Conservation (phyloP, 2,888 invertebrate species). For the Drosophila parthenogenetica region DNA sequence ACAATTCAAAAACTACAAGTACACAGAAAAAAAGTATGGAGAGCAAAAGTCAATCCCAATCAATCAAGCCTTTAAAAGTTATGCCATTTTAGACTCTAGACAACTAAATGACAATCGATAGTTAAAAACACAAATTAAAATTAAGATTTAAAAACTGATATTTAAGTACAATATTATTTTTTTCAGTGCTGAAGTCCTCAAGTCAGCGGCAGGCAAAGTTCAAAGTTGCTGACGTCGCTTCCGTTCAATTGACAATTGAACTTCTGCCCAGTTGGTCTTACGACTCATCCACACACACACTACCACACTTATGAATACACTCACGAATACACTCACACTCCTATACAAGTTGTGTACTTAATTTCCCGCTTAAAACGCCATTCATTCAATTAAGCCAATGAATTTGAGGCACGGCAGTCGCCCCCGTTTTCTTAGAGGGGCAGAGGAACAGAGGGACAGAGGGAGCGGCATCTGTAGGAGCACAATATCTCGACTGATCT, state of each 20-base stretch:
- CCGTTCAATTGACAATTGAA: conserved; percentile 82
- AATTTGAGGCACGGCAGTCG: conserved; percentile 72
- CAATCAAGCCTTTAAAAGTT: too few species aligned
- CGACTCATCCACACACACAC: conserved; percentile 26
- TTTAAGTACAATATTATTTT: not conserved
- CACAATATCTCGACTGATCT: conserved; percentile 35
- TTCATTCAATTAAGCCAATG: conserved; percentile 85
- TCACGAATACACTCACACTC: not conserved
- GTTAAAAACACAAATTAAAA: too few species aligned
- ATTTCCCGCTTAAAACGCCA: conserved; percentile 83
- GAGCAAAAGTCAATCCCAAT: too few species aligned
- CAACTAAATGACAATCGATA: too few species aligned
- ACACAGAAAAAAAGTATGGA: too few species aligned
- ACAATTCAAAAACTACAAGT: conserved; percentile 19
- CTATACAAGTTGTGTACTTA: conserved; percentile 72
- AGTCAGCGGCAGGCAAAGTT: conserved; percentile 67
- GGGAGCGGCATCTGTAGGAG: not conserved
- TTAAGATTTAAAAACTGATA: too few species aligned
- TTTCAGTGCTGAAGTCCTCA: conserved; percentile 10
- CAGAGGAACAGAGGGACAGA: too few species aligned
- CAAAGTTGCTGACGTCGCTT: conserved; percentile 77
- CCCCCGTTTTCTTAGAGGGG: not conserved
- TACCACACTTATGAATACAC: not conserved
- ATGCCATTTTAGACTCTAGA: too few species aligned
- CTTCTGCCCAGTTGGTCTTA: conserved; percentile 55